Evolutionary conservation across 2,797 vertebrate species (phyloP).

Genomic region (Pseudotriccus pelzelni): DNA sequence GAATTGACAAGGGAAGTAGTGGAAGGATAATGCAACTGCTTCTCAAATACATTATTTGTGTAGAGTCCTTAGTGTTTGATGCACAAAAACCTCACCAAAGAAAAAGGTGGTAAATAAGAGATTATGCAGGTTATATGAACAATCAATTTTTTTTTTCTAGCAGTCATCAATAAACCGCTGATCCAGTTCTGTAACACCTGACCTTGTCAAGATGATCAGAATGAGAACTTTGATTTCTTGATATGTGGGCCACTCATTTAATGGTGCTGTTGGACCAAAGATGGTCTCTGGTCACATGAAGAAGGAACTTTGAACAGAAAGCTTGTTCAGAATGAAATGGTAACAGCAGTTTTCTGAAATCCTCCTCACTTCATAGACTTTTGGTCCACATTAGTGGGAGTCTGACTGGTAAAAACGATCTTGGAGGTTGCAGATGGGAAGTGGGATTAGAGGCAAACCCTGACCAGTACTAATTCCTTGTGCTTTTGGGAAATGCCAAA

Average conservation of each 20-base stretch:
- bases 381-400: not conserved
- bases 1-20: not conserved
- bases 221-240: not conserved
- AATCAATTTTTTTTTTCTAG: not conserved
- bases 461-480: not conserved
- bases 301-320: not conserved
- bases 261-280: not conserved
- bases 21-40: not conserved
- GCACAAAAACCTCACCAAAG: accelerated
- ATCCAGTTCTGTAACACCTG: not conserved
- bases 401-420: not conserved
- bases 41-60: not conserved
- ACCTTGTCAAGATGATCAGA: not conserved
- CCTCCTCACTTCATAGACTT: accelerated
- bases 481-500: not conserved
- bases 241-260: not conserved
- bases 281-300: not conserved
- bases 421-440: not conserved
- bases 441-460: not conserved
- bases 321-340: not conserved
- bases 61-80: not conserved
- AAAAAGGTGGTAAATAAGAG: not conserved
- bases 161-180: not conserved
- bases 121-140: not conserved
- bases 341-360: not conserved